Evolutionary conservation across 2,888 invertebrate species (phyloP), one percentile per base, ranked within the genome.

Genomic region (Vanessa cardui): DNA sequence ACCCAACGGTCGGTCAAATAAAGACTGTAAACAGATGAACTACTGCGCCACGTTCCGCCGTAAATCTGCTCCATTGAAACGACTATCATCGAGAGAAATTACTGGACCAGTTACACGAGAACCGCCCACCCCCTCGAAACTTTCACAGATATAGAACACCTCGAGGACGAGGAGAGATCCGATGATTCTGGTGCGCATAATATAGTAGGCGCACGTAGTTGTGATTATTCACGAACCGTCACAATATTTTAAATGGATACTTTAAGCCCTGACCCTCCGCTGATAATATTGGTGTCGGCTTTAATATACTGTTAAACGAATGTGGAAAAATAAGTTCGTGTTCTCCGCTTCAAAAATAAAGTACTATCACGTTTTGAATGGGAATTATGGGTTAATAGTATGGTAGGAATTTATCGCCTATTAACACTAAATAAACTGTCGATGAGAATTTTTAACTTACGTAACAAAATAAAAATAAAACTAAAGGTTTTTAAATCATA

Each of bases 221-320:
- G 79, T 83, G 81, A 89, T 90, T 85, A 89, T 85, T 88, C 87
- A 88, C 76, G 74, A 77, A 77, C 81, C 83, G 87, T 89, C 89
- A 87, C 86, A 88, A 90, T 90, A 89, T 88, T 89, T 90, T 87
- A 90, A 87, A 85, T 83, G 80, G 77, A 80, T 83, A 81, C 84
- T 86, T 88, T 87, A 85, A 85, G 84, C 76, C 71, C 76, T 85
- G 86, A 87, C 85, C 84, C 78, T 80, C 78, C 78, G 52, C 83
- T 83, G 85, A 83, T 85, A 82, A 83, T 86, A 84, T 83, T 83
- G 81, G 84, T 86, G 87, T 86, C 85, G 74, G 80, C 77, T 78
- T 82, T 84, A 87, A 88, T 87, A 82, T 84, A 85, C 83, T 82
- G 78, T 81, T 83, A 83, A 87, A 86, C 80, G 80, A 83, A 82